Conservation (phyloP, 2,797 vertebrate genomes). For the Thalassophryne amazonica region DNA sequence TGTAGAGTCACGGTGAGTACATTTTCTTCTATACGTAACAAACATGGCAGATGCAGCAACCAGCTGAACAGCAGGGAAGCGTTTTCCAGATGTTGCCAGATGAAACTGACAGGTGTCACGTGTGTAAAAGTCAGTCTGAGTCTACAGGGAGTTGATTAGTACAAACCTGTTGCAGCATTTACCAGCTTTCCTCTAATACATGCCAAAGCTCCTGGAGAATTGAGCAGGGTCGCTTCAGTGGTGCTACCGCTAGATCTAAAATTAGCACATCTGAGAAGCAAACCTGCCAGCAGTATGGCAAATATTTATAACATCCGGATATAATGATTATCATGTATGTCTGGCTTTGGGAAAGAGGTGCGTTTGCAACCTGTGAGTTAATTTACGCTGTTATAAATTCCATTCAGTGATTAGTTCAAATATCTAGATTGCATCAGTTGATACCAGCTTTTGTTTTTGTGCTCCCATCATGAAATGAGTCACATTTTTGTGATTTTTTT, state of each 20-base stretch:
- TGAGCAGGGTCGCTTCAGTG: slow-evolving; percentile 26
- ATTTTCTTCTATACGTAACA: slow-evolving; percentile 12
- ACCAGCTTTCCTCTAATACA: slow-evolving; percentile 40
- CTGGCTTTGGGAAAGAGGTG: slow-evolving; percentile 8
- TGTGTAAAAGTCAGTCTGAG: slow-evolving; percentile 5
- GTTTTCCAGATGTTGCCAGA: slow-evolving; percentile 28
- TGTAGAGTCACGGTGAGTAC: slow-evolving; percentile 26
- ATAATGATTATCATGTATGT: slow-evolving; percentile 14
- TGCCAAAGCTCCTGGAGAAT: slow-evolving; percentile 30
- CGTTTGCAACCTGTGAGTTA: slow-evolving; percentile 4
- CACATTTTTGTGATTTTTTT: too few relatives aligned
- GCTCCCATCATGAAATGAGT: too few relatives aligned
- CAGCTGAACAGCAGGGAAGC: slow-evolving; percentile 16
- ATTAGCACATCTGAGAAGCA: slow-evolving; percentile 42
- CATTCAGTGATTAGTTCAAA: not conserved
- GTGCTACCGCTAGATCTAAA: slow-evolving; percentile 35
- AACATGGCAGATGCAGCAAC: slow-evolving; percentile 21
- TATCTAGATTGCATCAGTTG: too few relatives aligned
- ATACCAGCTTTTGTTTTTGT: too few relatives aligned
- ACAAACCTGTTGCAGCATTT: slow-evolving; percentile 49
- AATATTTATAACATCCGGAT: slow-evolving; percentile 28
- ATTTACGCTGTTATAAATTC: slow-evolving; percentile 3
- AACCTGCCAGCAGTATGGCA: slow-evolving; percentile 25
- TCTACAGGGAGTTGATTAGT: slow-evolving; percentile 65
- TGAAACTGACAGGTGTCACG: slow-evolving; percentile 64